These are phyloP conservation scores for Metopia argyrocephala DNA, from an alignment of 2,888 invertebrate genomes.

Conservation along the genomic window DNA sequence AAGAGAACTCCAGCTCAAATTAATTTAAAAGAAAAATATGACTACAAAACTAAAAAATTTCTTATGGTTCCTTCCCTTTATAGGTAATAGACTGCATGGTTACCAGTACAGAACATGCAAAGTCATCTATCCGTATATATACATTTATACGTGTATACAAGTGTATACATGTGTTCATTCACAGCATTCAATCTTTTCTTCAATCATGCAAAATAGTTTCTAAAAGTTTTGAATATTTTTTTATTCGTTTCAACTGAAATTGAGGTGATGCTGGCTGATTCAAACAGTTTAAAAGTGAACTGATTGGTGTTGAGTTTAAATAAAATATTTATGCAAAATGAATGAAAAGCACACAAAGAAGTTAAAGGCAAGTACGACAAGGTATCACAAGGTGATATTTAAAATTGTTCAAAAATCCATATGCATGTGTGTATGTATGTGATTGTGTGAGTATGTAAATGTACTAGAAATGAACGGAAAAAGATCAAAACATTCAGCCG, in stretches of 20 bases:
- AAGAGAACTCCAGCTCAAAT: too few relatives aligned
- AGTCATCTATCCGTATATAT: neutral
- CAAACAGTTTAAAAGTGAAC: conserved; percentile 6
- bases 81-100: neutral
- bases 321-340: conserved; percentile 52
- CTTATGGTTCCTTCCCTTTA: too few relatives aligned
- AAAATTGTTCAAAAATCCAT: conserved; percentile 9
- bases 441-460: conserved; percentile 22
- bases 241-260: conserved; percentile 3
- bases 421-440: conserved; percentile 13
- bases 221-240: conserved; percentile 45
- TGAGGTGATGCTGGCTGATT: conserved; percentile 26
- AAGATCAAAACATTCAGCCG: conserved; percentile 59
- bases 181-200: conserved; percentile 12
- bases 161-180: neutral
- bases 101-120: conserved; percentile 1
- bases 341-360: conserved; percentile 54
- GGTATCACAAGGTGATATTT: conserved; percentile 19
- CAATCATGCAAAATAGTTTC: conserved; percentile 48
- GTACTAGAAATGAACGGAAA: conserved; percentile 44
- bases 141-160: neutral
- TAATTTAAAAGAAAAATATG: too few relatives aligned
- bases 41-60: too few relatives aligned
- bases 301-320: neutral
- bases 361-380: conserved; percentile 43